These are phyloP conservation scores for Epinephelus moara DNA, from an alignment of 2,113 vertebrate genomes.

Conservation along the genomic window DNA sequence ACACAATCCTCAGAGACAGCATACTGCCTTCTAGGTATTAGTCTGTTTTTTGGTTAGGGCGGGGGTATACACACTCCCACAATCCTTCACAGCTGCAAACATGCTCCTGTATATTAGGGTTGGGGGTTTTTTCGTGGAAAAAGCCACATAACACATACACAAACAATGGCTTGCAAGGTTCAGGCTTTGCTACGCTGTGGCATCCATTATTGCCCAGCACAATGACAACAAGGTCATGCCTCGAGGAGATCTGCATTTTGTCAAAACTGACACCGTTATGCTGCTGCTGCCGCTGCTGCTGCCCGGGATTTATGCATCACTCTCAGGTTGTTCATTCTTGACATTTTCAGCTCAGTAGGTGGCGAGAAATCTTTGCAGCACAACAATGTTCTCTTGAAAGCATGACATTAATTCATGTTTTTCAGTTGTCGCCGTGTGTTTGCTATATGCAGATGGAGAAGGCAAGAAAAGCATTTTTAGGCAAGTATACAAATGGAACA, in stretches of 20 bases:
- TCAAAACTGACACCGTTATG: conserved; percentile 51
- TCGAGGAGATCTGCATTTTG: conserved; percentile 64
- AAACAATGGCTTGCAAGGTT: conserved; percentile 21
- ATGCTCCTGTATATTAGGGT: neutral
- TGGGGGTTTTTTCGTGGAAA: neutral
- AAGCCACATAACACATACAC: conserved; percentile 20
- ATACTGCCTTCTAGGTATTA: conserved; percentile 38
- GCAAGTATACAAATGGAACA: neutral
- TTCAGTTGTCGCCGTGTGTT: conserved; percentile 7
- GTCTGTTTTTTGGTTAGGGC: conserved; percentile 10
- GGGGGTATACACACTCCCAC: conserved; percentile 14
- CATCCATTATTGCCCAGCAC: conserved; percentile 57
- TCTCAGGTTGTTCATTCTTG: conserved; percentile 54
- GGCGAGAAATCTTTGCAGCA: conserved; percentile 48
- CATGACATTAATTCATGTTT: conserved; percentile 46
- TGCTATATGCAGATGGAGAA: conserved; percentile 7
- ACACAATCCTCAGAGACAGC: conserved; percentile 32
- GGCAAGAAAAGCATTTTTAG: conserved; percentile 3
- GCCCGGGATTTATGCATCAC: conserved; percentile 52
- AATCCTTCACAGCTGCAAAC: conserved; percentile 42
- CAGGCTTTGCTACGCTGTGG: conserved; percentile 19
- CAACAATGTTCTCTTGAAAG: conserved; percentile 51
- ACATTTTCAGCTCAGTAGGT: conserved; percentile 71
- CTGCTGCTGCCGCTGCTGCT: conserved; percentile 29
- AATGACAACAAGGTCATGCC: conserved; percentile 61